Conservation (phyloP, 2,113 vertebrate species). For the Leuciscus idus region DNA sequence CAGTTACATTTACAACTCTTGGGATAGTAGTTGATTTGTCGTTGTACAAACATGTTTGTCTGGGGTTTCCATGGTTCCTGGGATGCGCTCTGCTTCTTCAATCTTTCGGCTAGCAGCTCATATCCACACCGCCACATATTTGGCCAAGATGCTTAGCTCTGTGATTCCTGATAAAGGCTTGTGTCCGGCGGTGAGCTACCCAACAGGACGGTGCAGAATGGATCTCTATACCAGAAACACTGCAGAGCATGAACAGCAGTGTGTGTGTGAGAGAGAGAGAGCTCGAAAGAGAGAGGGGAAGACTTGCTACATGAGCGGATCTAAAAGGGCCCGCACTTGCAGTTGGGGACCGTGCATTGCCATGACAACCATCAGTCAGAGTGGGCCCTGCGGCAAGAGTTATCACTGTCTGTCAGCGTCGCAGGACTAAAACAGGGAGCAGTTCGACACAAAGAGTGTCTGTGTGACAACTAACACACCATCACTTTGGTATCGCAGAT, state of each 20-base stretch:
- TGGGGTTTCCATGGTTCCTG: background rate
- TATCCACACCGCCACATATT: background rate
- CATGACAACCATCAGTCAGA: conserved; percentile 51
- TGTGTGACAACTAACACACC: conserved; percentile 34
- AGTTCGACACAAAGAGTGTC: conserved; percentile 25
- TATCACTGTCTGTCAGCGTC: conserved; percentile 20
- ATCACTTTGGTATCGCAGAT: conserved; percentile 38
- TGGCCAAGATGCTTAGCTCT: background rate
- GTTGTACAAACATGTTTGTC: conserved; percentile 26
- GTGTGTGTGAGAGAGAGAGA: conserved; percentile 1
- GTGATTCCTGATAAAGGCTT: conserved; percentile 6
- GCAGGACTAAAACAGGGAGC: conserved; percentile 3
- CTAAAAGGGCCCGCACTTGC: conserved; percentile 22
- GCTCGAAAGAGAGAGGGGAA: background rate
- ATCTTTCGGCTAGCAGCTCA: background rate
- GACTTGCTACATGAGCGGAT: conserved; percentile 36
- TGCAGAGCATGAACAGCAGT: background rate
- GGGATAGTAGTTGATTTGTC: conserved; percentile 9
- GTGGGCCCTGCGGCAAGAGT: conserved; percentile 37
- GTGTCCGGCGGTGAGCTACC: background rate
- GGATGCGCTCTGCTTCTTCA: background rate
- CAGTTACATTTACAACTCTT: background rate
- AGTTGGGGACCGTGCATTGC: conserved; percentile 31
- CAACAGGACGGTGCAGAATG: background rate
- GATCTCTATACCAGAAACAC: conserved; percentile 6